phyloP scores from a whole-genome alignment of 2,113 vertebrate genomes.

The Carollia perspicillata region DNA sequence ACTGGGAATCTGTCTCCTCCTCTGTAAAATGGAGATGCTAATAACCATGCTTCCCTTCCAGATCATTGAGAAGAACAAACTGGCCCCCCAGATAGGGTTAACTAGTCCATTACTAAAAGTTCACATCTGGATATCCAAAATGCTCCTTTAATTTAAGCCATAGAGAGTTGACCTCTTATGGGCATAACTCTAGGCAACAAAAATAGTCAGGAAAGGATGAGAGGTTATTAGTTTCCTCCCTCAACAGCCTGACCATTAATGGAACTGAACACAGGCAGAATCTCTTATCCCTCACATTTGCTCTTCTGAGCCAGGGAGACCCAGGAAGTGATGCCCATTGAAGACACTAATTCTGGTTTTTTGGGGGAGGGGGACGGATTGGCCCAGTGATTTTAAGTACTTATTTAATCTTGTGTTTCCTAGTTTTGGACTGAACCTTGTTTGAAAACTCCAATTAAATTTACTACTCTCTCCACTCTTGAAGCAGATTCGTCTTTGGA shows the following conservation, averaged over 20 bases:
- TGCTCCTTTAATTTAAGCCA: not conserved
- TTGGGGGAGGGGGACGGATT: too few relatives aligned
- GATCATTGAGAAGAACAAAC: not conserved
- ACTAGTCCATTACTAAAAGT: not conserved
- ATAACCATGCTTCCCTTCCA: not conserved
- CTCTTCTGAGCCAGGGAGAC: slow-evolving; percentile 4
- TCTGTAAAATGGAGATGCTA: not conserved
- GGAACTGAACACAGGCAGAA: not conserved
- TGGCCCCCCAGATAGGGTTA: not conserved
- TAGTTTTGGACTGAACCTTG: slow-evolving; percentile 6
- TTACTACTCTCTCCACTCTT: slow-evolving; percentile 53
- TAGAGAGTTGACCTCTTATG: not conserved
- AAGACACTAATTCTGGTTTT: not conserved
- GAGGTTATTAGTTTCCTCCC: not conserved
- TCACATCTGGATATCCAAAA: not conserved
- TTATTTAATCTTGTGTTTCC: slow-evolving; percentile 47
- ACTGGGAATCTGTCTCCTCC: not conserved
- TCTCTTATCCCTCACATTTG: not conserved
- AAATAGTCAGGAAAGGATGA: not conserved
- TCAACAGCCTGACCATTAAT: not conserved
- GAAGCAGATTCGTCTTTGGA: slow-evolving; percentile 58
- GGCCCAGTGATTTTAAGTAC: not conserved
- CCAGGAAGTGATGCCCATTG: not conserved
- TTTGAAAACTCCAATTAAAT: slow-evolving; percentile 58
- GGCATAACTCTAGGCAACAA: not conserved